Evolutionary conservation across 64 coral and sea anemone species (phyloP).

Genomic region (Dendrophyllia cribrosa): DNA sequence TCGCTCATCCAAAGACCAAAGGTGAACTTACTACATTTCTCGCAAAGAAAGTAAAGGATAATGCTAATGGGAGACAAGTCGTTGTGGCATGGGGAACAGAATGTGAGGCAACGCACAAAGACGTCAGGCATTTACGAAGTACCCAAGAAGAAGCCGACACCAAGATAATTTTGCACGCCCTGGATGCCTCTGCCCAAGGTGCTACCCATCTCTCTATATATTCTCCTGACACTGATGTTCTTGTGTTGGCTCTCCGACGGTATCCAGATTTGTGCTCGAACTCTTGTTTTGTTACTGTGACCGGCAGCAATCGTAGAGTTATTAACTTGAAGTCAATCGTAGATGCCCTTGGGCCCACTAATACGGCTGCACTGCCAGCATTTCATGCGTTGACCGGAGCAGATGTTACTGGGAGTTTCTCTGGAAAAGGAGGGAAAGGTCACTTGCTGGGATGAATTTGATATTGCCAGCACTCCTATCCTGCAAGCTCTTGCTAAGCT

Average conservation of each 20-base stretch:
- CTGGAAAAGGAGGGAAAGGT: not conserved
- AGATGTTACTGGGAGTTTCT: constrained; percentile 35
- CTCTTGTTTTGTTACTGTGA: constrained; percentile 64
- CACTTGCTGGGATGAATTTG: no score
- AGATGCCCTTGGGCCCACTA: constrained; percentile 66
- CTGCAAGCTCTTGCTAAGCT: no score
- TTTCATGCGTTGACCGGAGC: constrained; percentile 52
- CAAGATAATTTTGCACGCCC: constrained; percentile 64
- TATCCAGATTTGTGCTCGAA: constrained; percentile 66
- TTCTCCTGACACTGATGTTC: constrained; percentile 66
- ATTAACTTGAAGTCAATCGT: constrained; percentile 73
- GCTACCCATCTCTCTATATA: constrained; percentile 47
- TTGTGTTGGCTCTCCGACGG: constrained; percentile 56
- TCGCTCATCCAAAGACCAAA: no score
- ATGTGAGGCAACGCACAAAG: constrained; percentile 70
- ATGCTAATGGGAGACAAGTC: constrained; percentile 9
- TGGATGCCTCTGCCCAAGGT: constrained; percentile 60
- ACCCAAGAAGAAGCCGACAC: constrained; percentile 55
- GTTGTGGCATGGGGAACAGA: constrained; percentile 62
- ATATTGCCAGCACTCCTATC: no score
- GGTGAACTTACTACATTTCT: no score
- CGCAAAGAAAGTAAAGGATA: no score
- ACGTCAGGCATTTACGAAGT: constrained; percentile 63
- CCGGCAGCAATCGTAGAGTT: constrained; percentile 58
- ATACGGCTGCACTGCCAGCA: constrained; percentile 49